Evolutionary conservation across 2,797 vertebrate genomes (phyloP), one percentile per base, ranked within the genome.

Genomic region (Darevskia nairensis): DNA sequence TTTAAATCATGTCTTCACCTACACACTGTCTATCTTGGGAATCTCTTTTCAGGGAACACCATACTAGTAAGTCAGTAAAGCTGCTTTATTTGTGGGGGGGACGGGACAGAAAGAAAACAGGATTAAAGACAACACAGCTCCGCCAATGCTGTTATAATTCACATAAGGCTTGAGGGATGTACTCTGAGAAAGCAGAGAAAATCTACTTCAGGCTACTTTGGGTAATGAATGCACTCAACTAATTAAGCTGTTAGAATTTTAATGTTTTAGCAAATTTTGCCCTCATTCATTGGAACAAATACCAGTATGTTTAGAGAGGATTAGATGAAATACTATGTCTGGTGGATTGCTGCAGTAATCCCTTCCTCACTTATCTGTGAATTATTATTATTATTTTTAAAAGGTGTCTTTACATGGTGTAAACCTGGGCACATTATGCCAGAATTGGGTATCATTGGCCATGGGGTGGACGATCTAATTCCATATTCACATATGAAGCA

Each of bases 181-280:
- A 59, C 41, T 71, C 88, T 6, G 5, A 90, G 13, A 78, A 82
- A n/a, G 64, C 4, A 72, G 17, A 84, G 17, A 35, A 89, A 87
- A 82, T 86, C 46, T 41, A 84, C 5, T 72, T 90, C 10, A 86
- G 76, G 15, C 29, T 79, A 80, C 11, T 69, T 35, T 2, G 10
- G 50, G n/a, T 80, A 82, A 83, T 88, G 85, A 86, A 79, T 2
- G 88, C 11, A 89, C 27, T 80, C 68, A 88, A 85, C 76, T 89
- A 91, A 89, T 90, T 84, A 90, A 82, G 50, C 27, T 86, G 46
- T 84, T 61, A 89, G 55, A 92, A 55, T 55, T 61, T 86, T 88
- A 88, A 86, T 77, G 35, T 41, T 92, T 92, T 89, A 71, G 9
- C 87, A 90, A 86, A 32, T 44, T 82, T 61, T 25, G 25, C 50